Evolutionary conservation across 2,888 invertebrate genomes (phyloP), one percentile per base, ranked within the genome.

Genomic region (Xylota segnis): DNA sequence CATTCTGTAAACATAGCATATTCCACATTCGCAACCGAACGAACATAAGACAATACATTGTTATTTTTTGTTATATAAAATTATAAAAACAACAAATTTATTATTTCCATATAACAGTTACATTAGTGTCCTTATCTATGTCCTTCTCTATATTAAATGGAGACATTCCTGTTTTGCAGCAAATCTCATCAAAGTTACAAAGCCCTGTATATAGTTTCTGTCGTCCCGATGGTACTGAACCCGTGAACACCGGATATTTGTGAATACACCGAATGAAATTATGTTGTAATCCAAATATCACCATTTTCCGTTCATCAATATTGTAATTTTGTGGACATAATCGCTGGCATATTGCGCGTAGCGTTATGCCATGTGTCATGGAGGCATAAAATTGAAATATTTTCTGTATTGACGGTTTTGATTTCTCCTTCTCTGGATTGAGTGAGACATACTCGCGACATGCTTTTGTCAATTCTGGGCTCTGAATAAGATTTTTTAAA

Each of bases 101-200:
- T 91, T 94, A 97, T 92, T 96, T 96, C 95, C 96, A 97, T 87
- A 97, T 94, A 89, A 97, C 94, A 61, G 95, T 94, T 76, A 97
- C 95, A 92, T 96, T 96, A 32, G 96, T 95, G 92, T 98, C 97
- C 82, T 95, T 95, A 89, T 97, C 97, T 16, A 98, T 95, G 84
- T 96, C 95, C 88, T 96, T 96, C 89, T 97, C 97, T 66, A 98
- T 94, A 83, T 96, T 95, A 50, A 95, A 94, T 5, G 95, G 94
- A 72, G 95, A 95, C 52, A 97, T 93, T 14, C 96, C 95, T 9
- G 96, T 96, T 77, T 96, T 94, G 90, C 97, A 97, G 92, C 98
- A 98, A 89, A 98, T 98, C 92, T 98, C 97, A 92, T 98, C 98
- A 76, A 96, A 94, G 90, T 96, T 96, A 87, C 96, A 95, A 0